Percentiles rank a stretch among this genome's conserved stretches.
phyloP scores from a whole-genome alignment of 2,888 invertebrate genomes.

The Strigamia maritima region DNA sequence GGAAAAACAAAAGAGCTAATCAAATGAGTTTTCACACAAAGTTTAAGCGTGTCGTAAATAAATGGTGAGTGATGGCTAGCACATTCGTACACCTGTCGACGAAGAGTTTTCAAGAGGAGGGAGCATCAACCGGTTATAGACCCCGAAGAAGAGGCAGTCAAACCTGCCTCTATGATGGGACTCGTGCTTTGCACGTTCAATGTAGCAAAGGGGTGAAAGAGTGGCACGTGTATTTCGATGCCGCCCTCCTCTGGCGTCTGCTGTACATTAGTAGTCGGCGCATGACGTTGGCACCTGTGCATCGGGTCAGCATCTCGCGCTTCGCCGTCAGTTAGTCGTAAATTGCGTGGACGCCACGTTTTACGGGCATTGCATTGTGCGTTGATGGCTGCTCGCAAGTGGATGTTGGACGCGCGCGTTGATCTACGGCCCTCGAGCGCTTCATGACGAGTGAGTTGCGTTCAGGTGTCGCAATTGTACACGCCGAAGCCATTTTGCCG shows the following conservation, averaged over 20 bases:
- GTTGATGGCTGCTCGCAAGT: constrained; percentile 10
- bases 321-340: constrained; percentile 5
- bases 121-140: constrained; percentile 15
- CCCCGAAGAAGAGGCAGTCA: constrained; percentile 2
- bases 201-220: constrained; percentile 15
- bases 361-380: constrained; percentile 15
- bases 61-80: not conserved
- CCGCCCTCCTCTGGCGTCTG: constrained; percentile 5
- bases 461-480: constrained; percentile 7
- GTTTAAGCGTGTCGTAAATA: not conserved
- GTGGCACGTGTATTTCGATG: constrained; percentile 5
- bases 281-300: constrained; percentile 1
- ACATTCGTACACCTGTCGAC: not conserved
- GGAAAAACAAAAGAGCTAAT: constrained; percentile 5
- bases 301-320: constrained; percentile 15
- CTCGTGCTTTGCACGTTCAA: constrained; percentile 15
- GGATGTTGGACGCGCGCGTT: constrained; percentile 15
- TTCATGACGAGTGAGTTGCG: constrained; percentile 15
- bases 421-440: constrained; percentile 15
- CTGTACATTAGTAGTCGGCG: constrained; percentile 1
- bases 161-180: not conserved
- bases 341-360: constrained; percentile 15
- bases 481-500: not conserved
- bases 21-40: constrained; percentile 1
- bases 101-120: constrained; percentile 2